A percentile compares a stretch with the other conserved stretches of the same genome.
Conservation (phyloP, 2,888 invertebrate species). For the Azorinus chamasolen region DNA sequence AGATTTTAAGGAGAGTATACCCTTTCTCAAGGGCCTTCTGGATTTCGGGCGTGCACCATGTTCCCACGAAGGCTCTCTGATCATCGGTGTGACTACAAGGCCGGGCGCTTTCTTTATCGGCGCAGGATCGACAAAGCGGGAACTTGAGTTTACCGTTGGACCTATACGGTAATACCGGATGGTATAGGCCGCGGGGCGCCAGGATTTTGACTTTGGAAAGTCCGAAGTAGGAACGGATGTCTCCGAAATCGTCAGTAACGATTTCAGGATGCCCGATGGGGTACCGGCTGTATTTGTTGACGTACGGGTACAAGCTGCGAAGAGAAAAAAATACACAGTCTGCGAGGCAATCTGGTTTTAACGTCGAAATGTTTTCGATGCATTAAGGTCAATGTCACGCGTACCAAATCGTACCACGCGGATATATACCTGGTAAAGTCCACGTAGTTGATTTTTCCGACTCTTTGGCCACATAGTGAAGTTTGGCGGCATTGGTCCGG, state of each 20-base stretch:
- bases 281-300: constrained; percentile 66
- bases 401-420: too few species aligned
- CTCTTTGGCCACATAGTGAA: constrained; percentile 55
- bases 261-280: constrained; percentile 70
- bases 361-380: not conserved
- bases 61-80: constrained; percentile 74
- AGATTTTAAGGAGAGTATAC: constrained; percentile 79
- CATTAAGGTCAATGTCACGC: too few species aligned
- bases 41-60: constrained; percentile 84
- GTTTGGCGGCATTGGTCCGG: constrained; percentile 62
- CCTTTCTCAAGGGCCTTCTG: constrained; percentile 77
- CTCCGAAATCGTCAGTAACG: constrained; percentile 60
- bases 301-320: constrained; percentile 71
- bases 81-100: constrained; percentile 79
- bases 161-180: constrained; percentile 79
- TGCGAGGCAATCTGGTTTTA: too few species aligned
- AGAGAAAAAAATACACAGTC: not conserved
- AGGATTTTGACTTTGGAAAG: constrained; percentile 71
- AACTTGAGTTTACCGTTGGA: constrained; percentile 80
- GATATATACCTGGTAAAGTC: constrained; percentile 67
- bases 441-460: constrained; percentile 66
- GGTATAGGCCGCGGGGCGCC: constrained; percentile 73
- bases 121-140: constrained; percentile 77
- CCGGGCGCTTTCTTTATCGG: constrained; percentile 62
- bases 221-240: constrained; percentile 65